Evolutionary conservation across 2,888 invertebrate species (phyloP).

Genomic region (Eupithecia exiguata): DNA sequence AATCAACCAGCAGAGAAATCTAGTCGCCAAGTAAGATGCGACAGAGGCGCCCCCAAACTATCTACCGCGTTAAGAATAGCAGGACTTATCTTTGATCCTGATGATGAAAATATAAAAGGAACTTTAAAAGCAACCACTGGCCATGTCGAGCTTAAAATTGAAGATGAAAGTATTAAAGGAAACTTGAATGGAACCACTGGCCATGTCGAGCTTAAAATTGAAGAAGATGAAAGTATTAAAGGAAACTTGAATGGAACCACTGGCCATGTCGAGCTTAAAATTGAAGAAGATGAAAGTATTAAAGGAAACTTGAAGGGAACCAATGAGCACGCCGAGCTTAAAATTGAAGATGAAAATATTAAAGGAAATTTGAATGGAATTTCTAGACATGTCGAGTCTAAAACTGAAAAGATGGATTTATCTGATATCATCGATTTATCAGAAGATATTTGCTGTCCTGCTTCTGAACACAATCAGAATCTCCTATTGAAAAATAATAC

Average conservation of each 20-base stretch:
- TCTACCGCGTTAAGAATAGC: constrained; percentile 69
- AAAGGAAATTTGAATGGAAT: constrained; percentile 26
- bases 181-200: constrained; percentile 21
- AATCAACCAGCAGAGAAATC: constrained; percentile 48
- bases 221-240: constrained; percentile 35
- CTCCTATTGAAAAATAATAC: too few relatives aligned
- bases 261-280: constrained; percentile 15
- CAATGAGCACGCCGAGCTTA: constrained; percentile 12
- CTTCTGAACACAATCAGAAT: background rate
- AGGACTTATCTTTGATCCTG: constrained; percentile 50
- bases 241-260: constrained; percentile 20
- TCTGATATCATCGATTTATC: background rate
- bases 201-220: constrained; percentile 18
- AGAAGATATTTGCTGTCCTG: background rate
- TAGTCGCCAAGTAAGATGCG: constrained; percentile 68
- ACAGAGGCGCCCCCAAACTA: constrained; percentile 59
- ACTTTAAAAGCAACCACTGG: constrained; percentile 2
- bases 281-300: constrained; percentile 34
- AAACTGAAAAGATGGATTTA: constrained; percentile 17
- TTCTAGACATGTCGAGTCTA: constrained; percentile 18
- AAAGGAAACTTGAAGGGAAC: constrained; percentile 27
- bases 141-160: constrained; percentile 23
- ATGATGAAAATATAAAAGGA: constrained; percentile 28
- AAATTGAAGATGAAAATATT: constrained; percentile 32
- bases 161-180: constrained; percentile 28